A percentile compares a stretch with the other conserved stretches of the same genome.
Evolutionary conservation across 1,140 invertebrate genomes (phyloP).

Genomic region (Drosophila gunungcola): DNA sequence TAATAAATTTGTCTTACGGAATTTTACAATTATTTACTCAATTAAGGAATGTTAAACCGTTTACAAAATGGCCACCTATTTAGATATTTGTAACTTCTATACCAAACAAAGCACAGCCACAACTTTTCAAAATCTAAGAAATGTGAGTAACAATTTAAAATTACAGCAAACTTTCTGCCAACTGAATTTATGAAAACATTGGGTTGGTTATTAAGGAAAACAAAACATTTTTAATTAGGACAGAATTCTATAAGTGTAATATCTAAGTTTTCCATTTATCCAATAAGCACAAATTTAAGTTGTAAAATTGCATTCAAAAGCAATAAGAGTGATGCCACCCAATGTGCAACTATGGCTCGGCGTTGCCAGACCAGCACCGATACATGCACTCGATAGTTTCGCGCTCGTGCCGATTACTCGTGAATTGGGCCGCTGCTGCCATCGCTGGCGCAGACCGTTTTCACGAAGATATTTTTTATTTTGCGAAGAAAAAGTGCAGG

Average conservation of each 20-base stretch:
- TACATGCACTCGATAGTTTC: background rate
- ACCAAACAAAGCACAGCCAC: too few species aligned
- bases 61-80: too few species aligned
- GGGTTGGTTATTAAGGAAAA: too few species aligned
- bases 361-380: background rate
- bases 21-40: too few species aligned
- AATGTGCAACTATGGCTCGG: background rate
- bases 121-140: too few species aligned
- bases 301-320: background rate
- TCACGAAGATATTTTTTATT: conserved; percentile 47
- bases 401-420: background rate
- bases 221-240: background rate
- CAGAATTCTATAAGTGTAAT: background rate
- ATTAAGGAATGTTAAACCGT: too few species aligned
- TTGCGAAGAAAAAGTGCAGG: conserved; percentile 27
- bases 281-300: background rate
- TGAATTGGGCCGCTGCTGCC: conserved; percentile 10
- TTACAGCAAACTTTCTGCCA: background rate
- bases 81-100: too few species aligned
- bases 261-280: background rate
- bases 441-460: conserved; percentile 42
- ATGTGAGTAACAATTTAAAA: too few species aligned
- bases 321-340: background rate
- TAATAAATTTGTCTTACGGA: too few species aligned
- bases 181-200: too few species aligned